These are phyloP conservation scores for Pseudanteris insignis DNA, from an alignment of 2,888 invertebrate species.

Conservation along the genomic window DNA sequence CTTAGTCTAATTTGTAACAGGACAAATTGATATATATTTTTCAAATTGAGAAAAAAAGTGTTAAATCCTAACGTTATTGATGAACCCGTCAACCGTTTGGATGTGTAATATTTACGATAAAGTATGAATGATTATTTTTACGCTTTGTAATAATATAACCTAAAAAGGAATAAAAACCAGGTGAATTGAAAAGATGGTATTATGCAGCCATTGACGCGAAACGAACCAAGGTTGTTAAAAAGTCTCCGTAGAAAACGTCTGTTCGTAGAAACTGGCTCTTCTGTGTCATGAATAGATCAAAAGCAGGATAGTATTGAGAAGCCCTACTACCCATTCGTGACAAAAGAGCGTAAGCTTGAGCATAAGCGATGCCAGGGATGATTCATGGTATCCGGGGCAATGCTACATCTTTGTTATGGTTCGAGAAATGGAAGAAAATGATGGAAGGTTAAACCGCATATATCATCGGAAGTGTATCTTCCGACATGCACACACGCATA, in stretches of 20 bases:
- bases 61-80: too few relatives aligned
- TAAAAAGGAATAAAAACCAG: too few relatives aligned
- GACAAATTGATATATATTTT: too few relatives aligned
- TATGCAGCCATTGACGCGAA: slow-evolving; percentile 1
- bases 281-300: slow-evolving; percentile 60
- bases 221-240: slow-evolving; percentile 9
- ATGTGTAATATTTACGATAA: too few relatives aligned
- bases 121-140: slow-evolving; percentile 5
- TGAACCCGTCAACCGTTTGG: too few relatives aligned
- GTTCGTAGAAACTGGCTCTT: slow-evolving; percentile 15
- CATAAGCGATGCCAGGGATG: slow-evolving; percentile 18
- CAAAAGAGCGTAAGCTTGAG: slow-evolving; percentile 22
- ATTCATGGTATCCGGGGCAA: slow-evolving; percentile 30
- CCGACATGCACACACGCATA: slow-evolving; percentile 6
- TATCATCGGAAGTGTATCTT: slow-evolving; percentile 18
- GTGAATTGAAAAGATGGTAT: slow-evolving; percentile 25
- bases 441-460: slow-evolving; percentile 19
- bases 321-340: slow-evolving; percentile 38
- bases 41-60: too few relatives aligned
- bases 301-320: slow-evolving; percentile 53
- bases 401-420: slow-evolving; percentile 34
- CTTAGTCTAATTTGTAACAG: too few relatives aligned
- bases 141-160: too few relatives aligned
- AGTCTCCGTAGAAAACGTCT: slow-evolving; percentile 10
- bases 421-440: slow-evolving; percentile 24